Base-by-base conservation (phyloP, 2,113 vertebrate species). In the Cichladusa arquata region DNA sequence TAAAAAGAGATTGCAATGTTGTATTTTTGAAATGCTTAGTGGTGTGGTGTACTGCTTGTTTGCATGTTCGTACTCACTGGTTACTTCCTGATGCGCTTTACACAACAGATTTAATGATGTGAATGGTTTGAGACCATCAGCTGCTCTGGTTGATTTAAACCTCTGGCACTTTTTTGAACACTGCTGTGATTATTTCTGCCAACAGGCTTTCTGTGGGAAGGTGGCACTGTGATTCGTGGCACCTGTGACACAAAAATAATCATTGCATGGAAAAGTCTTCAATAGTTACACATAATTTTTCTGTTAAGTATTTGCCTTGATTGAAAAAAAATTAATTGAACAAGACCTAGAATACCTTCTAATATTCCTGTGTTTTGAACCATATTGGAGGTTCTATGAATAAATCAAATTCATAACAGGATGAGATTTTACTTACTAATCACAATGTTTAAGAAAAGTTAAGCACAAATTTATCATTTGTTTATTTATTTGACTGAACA, bases 61-160 rank as follows among this genome's bases (percentile, higher is more conserved):
- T 97, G 93, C 93, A 94, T 79, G 97, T 96, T 95, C 92, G 65
- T 61, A 61, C 94, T 95, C 92, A 93, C 90, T 95, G 96, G 82
- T 93, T 69, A 85, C 86, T 94, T 96, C 90, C 93, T 97, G 95
- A 87, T 72, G 81, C 3, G 22, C 89, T 95, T 92, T 87, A 91
- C 89, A 57, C 58, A 36, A 72, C 89, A 74, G 93, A 80, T 76
- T 51, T 94, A 82, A 97, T 96, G 78, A 95, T 95, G 92, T 92
- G 90, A 93, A 82, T 96, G 95, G 72, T 95, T 95, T 97, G 90
- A 90, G 73, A 88, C 69, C 47, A 22, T 93, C 26, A 92, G 50
- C 83, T 95, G 93, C 96, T 96, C 78, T 97, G 94, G 93, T 95
- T 97, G 76, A 92, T 84, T 95, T 87, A 42, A 95, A 94, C 42